phyloP scores from a whole-genome alignment of 2,113 vertebrate genomes.

The Sterna hirundo region DNA sequence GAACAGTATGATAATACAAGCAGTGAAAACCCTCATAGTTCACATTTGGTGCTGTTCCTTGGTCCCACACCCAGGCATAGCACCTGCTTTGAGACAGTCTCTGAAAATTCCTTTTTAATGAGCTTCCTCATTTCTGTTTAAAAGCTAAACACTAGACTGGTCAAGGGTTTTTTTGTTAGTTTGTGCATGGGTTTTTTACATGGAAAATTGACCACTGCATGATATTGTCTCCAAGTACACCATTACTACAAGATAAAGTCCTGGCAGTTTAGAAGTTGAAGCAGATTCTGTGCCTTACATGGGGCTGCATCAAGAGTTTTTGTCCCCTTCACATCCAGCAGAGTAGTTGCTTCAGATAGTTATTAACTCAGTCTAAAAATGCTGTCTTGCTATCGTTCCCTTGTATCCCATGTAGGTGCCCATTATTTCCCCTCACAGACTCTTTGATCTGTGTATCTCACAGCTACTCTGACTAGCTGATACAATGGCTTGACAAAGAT shows the following conservation, averaged over 20 bases:
- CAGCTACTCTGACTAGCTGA: background rate
- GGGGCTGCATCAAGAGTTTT: background rate
- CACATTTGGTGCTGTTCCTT: background rate
- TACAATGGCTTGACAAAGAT: background rate
- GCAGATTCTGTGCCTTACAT: background rate
- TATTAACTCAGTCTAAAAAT: background rate
- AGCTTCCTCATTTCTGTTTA: background rate
- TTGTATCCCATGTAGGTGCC: background rate
- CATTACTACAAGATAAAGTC: background rate
- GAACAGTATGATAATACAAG: background rate
- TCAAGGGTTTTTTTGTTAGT: background rate
- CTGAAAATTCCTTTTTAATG: background rate
- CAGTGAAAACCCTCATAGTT: background rate
- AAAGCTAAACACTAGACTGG: background rate
- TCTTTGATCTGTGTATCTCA: background rate
- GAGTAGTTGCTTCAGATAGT: background rate
- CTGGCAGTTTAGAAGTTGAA: background rate
- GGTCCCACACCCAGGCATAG: background rate
- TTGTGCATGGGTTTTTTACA: fast-evolving
- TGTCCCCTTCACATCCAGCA: background rate
- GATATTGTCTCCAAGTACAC: background rate
- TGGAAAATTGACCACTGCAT: background rate
- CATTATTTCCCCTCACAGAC: background rate
- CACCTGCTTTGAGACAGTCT: background rate
- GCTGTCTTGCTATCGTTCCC: background rate